These are phyloP conservation scores for Sclerodermus sp. DNA, from an alignment of 2,888 invertebrate species.

Conservation along the genomic window DNA sequence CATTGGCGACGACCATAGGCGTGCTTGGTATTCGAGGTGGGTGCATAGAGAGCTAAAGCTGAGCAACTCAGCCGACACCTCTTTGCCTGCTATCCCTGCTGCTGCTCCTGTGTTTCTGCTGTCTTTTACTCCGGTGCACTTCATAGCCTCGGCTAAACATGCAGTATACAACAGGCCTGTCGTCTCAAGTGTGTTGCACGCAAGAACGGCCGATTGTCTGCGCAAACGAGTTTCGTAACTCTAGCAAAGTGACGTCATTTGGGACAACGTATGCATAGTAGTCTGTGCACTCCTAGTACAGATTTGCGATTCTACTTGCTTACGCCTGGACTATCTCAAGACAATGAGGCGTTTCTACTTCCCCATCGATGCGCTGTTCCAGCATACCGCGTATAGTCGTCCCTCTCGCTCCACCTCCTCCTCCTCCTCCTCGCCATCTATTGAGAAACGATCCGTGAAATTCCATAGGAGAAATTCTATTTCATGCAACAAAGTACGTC, in stretches of 20 bases:
- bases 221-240: constrained; percentile 40
- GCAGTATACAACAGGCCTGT: neutral
- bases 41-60: no score
- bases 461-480: no score
- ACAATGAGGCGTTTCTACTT: constrained; percentile 29
- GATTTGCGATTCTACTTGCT: constrained; percentile 32
- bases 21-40: constrained; percentile 42
- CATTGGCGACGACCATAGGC: constrained; percentile 26
- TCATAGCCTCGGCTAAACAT: neutral
- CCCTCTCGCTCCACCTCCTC: no score
- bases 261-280: constrained; percentile 36
- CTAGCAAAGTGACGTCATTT: constrained; percentile 39
- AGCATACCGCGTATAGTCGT: no score
- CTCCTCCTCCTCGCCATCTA: no score
- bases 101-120: neutral
- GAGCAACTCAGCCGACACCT: no score
- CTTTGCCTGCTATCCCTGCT: neutral
- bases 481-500: no score
- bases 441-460: constrained; percentile 20
- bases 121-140: neutral
- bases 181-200: neutral
- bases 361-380: constrained; percentile 23
- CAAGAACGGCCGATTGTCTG: constrained; percentile 24
- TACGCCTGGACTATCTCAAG: constrained; percentile 13
- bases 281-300: constrained; percentile 38